These are phyloP conservation scores for Volucella zonaria DNA, from an alignment of 2,888 invertebrate genomes.

Conservation along the genomic window DNA sequence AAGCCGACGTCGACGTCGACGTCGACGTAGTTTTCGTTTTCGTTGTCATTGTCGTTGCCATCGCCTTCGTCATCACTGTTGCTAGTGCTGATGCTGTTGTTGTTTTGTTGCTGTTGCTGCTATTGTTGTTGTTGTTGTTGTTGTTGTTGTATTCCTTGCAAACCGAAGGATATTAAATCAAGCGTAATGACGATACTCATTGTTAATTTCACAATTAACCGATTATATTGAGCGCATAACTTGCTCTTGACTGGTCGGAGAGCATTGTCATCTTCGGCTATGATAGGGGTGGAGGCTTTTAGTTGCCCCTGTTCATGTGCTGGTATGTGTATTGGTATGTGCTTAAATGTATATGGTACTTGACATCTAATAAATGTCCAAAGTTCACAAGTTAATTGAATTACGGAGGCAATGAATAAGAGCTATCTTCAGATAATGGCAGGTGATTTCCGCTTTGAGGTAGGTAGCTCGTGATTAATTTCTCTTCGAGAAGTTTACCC, in stretches of 20 bases:
- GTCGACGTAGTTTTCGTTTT: too few species aligned
- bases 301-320: neutral
- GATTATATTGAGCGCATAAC: slow-evolving; percentile 73
- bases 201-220: slow-evolving; percentile 73
- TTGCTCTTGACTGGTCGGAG: slow-evolving; percentile 55
- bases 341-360: slow-evolving; percentile 47
- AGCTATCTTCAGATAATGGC: slow-evolving; percentile 68
- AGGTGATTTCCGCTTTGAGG: slow-evolving; percentile 69
- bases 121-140: neutral
- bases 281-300: slow-evolving; percentile 6
- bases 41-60: neutral
- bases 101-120: neutral
- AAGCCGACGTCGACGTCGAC: too few species aligned
- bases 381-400: slow-evolving; percentile 74
- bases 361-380: slow-evolving; percentile 74
- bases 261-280: slow-evolving; percentile 8
- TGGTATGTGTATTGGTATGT: slow-evolving; percentile 11
- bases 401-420: slow-evolving; percentile 73
- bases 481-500: slow-evolving; percentile 40
- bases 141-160: slow-evolving; percentile 35
- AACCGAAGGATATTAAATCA: slow-evolving; percentile 67
- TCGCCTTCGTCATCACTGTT: neutral
- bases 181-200: slow-evolving; percentile 73
- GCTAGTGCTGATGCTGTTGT: neutral
- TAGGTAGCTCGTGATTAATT: slow-evolving; percentile 62